These are phyloP conservation scores for Porites cylindrica DNA, from an alignment of 92 coral and sea anemone genomes.

Conservation along the genomic window DNA sequence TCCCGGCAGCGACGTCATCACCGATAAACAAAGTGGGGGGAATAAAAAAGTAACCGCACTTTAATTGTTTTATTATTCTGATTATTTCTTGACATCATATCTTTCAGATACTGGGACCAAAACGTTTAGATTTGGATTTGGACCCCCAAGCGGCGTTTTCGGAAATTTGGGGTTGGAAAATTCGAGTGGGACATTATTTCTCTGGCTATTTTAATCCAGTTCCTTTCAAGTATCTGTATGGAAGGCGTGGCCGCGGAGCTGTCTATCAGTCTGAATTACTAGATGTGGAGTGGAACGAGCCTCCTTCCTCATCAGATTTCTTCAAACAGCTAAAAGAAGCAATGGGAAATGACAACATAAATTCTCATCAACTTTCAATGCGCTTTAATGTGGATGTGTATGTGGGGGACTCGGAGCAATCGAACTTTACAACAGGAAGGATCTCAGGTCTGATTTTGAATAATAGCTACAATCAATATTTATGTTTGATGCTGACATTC, in stretches of 20 bases:
- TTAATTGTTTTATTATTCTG: too few relatives aligned
- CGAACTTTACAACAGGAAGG: constrained; percentile 62
- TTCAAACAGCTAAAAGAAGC: constrained; percentile 42
- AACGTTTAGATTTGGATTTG: constrained; percentile 66
- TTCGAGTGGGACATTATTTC: constrained; percentile 64
- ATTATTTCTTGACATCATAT: background rate
- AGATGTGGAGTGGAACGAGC: constrained; percentile 59
- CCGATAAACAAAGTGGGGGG: too few relatives aligned
- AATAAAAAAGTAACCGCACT: too few relatives aligned
- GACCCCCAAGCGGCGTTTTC: constrained; percentile 74
- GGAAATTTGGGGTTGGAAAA: constrained; percentile 81
- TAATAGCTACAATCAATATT: too few relatives aligned
- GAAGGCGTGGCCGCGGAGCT: constrained; percentile 31
- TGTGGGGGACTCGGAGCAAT: background rate
- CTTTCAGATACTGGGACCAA: constrained; percentile 44
- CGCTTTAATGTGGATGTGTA: constrained; percentile 74
- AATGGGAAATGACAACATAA: constrained; percentile 35
- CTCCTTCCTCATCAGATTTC: constrained; percentile 9
- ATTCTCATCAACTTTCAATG: constrained; percentile 62
- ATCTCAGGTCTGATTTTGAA: constrained; percentile 41
- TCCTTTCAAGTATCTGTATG: constrained; percentile 57
- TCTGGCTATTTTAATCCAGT: constrained; percentile 72
- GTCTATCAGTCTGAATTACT: constrained; percentile 71
- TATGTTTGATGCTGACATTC: too few relatives aligned
- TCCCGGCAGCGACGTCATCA: too few relatives aligned